Percentiles rank a stretch among this genome's conserved stretches.
Conservation (phyloP, 2,113 vertebrate genomes). For the Halcyon senegalensis region DNA sequence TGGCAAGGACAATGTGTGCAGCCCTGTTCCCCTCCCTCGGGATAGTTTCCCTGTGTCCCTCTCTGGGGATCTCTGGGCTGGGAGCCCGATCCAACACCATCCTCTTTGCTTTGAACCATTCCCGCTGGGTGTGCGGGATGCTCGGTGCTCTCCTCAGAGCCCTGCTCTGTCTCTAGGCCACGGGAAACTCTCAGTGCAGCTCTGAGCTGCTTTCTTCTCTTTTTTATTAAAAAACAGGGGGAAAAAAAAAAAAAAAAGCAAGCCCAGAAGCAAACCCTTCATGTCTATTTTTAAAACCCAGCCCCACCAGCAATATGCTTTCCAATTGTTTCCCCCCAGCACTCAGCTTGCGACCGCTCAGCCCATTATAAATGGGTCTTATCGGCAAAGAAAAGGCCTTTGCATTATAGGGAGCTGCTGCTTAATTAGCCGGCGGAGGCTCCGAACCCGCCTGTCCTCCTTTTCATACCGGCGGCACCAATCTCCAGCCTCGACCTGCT, state of each 20-base stretch:
- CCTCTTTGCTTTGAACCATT: not conserved
- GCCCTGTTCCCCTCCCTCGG: not conserved
- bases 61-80: not conserved
- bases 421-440: slow-evolving; percentile 64
- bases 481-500: slow-evolving; percentile 50
- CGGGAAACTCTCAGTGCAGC: not conserved
- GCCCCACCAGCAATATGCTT: slow-evolving; percentile 56
- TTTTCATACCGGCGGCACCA: slow-evolving; percentile 51
- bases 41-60: not conserved
- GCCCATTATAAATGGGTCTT: slow-evolving; percentile 65
- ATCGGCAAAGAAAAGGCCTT: slow-evolving; percentile 63
- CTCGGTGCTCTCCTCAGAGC: not conserved
- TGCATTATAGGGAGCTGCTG: slow-evolving; percentile 57
- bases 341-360: slow-evolving; percentile 37
- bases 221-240: not conserved
- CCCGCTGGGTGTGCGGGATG: not conserved
- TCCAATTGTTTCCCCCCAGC: slow-evolving; percentile 63
- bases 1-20: not conserved
- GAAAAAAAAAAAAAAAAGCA: not conserved
- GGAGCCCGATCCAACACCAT: not conserved
- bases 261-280: slow-evolving; percentile 46
- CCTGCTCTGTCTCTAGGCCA: slow-evolving; percentile 19
- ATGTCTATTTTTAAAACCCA: slow-evolving; percentile 70
- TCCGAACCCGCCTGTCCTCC: slow-evolving; percentile 47
- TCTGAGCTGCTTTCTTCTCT: slow-evolving; percentile 25